Conservation (phyloP, 2,888 invertebrate species). For the Gandaritis pyraliata region DNA sequence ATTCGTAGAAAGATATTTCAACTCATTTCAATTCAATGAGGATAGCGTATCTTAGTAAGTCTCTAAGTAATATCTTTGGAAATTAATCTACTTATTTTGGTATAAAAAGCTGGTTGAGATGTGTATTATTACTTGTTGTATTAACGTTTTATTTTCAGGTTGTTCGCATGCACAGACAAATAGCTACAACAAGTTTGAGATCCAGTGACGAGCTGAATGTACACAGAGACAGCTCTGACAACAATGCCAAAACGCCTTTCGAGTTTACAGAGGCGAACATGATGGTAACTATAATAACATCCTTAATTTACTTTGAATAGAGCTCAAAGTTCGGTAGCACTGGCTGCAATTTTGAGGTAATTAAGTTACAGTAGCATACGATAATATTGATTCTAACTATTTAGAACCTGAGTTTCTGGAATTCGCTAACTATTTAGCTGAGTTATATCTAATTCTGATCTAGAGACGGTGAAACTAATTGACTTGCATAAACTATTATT, state of each 20-base stretch:
- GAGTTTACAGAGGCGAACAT: conserved; percentile 72
- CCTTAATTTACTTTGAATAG: conserved; percentile 1
- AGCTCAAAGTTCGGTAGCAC: neutral
- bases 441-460: no score
- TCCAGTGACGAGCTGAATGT: conserved; percentile 60
- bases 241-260: conserved; percentile 65
- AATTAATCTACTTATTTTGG: no score
- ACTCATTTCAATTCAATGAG: neutral
- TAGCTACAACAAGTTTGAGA: conserved; percentile 53
- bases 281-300: conserved; percentile 48
- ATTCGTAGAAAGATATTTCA: conserved; percentile 9
- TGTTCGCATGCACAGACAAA: conserved; percentile 43
- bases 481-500: no score
- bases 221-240: conserved; percentile 64
- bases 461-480: no score
- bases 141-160: conserved; percentile 38
- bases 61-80: no score
- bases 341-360: no score
- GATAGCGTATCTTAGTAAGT: no score
- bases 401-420: neutral
- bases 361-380: neutral
- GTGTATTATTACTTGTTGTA: no score
- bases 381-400: neutral
- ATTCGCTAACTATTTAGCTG: conserved; percentile 1
- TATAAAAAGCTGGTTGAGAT: no score